Evolutionary conservation across 2,113 vertebrate species (phyloP).

Genomic region (Xiphorhynchus elegans): DNA sequence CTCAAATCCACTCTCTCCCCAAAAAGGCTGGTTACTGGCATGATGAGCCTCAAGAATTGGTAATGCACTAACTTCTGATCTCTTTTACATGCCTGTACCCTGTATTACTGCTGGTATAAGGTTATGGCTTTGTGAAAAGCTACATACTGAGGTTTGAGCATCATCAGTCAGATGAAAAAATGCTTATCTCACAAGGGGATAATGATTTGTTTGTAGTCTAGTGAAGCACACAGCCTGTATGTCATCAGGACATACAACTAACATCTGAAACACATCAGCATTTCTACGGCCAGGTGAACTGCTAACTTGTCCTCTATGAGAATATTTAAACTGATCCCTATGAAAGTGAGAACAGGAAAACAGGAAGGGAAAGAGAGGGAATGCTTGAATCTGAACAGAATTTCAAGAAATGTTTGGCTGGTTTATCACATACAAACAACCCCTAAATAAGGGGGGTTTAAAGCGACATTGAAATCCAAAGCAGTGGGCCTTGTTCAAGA

Average conservation of each 20-base stretch:
- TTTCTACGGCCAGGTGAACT: background rate
- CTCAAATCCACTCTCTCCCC: background rate
- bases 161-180: background rate
- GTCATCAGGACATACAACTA: background rate
- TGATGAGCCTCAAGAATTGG: background rate
- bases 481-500: background rate
- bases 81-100: background rate
- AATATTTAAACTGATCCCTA: background rate
- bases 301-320: background rate
- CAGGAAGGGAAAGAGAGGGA: background rate
- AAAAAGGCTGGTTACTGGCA: background rate
- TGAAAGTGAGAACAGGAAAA: background rate
- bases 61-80: background rate
- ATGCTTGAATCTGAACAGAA: background rate
- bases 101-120: background rate
- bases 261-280: background rate
- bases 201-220: background rate
- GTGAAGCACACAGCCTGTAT: background rate
- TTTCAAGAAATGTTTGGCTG: background rate
- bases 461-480: background rate
- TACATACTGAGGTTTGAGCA: background rate
- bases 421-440: background rate
- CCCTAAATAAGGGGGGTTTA: fast-evolving
- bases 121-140: background rate
- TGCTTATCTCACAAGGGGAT: background rate